phyloP scores from a whole-genome alignment of 2,113 vertebrate species.

The Cebidichthys violaceus region DNA sequence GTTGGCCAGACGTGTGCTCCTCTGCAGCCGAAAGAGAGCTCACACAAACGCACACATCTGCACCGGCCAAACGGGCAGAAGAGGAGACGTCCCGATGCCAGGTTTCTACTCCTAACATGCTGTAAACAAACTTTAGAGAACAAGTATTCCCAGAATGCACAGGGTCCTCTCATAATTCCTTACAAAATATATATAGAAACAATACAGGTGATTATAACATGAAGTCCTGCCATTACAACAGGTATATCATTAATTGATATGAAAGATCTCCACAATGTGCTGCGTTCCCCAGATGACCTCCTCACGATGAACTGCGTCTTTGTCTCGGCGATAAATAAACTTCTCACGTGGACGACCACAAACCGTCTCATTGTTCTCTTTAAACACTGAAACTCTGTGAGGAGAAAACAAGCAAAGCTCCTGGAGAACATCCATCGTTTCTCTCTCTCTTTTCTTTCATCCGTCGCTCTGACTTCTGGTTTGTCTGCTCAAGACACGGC shows the following conservation, averaged over 20 bases:
- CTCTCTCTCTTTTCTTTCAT: not conserved
- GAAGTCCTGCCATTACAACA: too few species aligned
- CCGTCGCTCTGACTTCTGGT: slow-evolving; percentile 4
- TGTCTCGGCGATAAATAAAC: slow-evolving; percentile 66
- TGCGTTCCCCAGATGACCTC: slow-evolving; percentile 20
- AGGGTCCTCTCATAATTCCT: too few species aligned
- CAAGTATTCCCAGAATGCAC: too few species aligned
- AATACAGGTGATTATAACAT: too few species aligned
- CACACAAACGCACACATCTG: slow-evolving; percentile 44
- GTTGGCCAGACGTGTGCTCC: slow-evolving; percentile 77
- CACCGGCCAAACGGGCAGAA: slow-evolving; percentile 21
- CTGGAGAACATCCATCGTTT: slow-evolving; percentile 23
- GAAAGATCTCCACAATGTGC: slow-evolving; percentile 24
- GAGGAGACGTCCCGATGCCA: not conserved
- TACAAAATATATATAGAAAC: too few species aligned
- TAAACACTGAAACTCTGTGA: slow-evolving; percentile 71
- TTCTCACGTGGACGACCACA: slow-evolving; percentile 67
- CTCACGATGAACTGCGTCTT: slow-evolving; percentile 68
- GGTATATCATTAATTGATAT: not conserved
- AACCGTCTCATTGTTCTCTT: slow-evolving; percentile 56
- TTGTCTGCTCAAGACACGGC: not conserved
- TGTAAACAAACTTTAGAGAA: slow-evolving; percentile 23
- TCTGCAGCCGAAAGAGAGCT: slow-evolving; percentile 41
- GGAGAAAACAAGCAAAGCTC: not conserved
- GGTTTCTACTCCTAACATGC: not conserved